Evolutionary conservation across 2,113 vertebrate genomes (phyloP).

Genomic region (Callithrix jacchus): DNA sequence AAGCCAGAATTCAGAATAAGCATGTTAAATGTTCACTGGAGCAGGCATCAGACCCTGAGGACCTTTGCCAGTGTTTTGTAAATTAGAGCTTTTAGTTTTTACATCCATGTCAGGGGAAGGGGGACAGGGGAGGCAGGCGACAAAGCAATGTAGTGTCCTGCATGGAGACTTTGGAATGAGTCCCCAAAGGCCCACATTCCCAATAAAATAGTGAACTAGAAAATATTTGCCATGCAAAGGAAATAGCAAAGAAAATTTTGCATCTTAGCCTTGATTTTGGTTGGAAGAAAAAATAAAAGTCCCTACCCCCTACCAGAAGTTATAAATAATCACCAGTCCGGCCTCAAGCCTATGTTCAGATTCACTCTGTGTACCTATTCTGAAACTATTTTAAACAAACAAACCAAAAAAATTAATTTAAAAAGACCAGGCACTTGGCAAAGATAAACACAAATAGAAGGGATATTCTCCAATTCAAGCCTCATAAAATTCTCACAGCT

Average conservation of each 20-base stretch:
- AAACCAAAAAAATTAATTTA: neutral
- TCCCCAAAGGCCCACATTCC: constrained; percentile 20
- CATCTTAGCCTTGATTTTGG: constrained; percentile 14
- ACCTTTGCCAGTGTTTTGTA: neutral
- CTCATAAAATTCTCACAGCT: constrained; percentile 3
- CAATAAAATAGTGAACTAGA: constrained; percentile 7
- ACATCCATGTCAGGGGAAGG: neutral
- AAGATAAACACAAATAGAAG: constrained; percentile 4
- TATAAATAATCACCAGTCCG: neutral
- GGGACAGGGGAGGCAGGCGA: neutral
- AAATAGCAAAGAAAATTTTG: constrained; percentile 6
- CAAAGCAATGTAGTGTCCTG: neutral
- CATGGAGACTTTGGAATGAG: neutral
- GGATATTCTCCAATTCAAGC: neutral
- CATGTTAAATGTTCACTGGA: neutral
- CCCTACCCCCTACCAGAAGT: neutral
- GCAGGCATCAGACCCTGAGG: neutral
- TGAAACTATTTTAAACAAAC: neutral
- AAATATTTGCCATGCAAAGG: constrained; percentile 35
- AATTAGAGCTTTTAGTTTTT: constrained; percentile 4
- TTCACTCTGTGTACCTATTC: neutral
- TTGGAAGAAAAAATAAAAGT: neutral
- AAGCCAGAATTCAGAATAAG: neutral
- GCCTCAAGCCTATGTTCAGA: neutral
- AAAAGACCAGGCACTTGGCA: neutral